These are phyloP conservation scores for Corythoichthys haematopterus DNA, from an alignment of 2,113 vertebrate species.

Conservation along the genomic window DNA sequence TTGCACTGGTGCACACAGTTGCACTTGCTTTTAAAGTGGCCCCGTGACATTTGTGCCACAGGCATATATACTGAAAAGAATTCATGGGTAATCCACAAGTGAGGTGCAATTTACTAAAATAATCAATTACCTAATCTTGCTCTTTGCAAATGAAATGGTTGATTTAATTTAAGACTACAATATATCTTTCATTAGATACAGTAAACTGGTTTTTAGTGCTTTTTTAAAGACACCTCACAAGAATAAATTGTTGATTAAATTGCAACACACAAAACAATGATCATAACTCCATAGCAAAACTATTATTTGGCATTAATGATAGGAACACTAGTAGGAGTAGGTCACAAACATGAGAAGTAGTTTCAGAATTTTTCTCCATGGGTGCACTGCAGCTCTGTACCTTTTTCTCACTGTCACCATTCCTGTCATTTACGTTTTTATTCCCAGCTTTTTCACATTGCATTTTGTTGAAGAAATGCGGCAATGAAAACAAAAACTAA, in stretches of 20 bases:
- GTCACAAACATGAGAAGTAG: too few species aligned
- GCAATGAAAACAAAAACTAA: too few species aligned
- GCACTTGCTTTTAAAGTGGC: conserved; percentile 22
- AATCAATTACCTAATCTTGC: neutral
- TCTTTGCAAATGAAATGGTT: neutral
- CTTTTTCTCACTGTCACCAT: too few species aligned
- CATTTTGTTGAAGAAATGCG: too few species aligned
- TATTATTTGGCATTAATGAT: too few species aligned
- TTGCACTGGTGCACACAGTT: conserved; percentile 4
- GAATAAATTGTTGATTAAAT: conserved; percentile 3
- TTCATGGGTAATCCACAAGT: conserved; percentile 30
- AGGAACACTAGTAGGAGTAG: too few species aligned
- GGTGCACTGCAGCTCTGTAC: too few species aligned
- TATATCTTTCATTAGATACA: conserved; percentile 15
- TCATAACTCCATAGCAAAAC: neutral
- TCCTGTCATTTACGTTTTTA: too few species aligned
- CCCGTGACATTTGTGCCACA: neutral
- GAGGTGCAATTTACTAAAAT: conserved; percentile 20
- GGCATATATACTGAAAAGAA: conserved; percentile 13
- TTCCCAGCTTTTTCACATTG: too few species aligned
- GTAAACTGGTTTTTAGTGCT: neutral
- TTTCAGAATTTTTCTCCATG: too few species aligned
- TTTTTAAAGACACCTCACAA: conserved; percentile 6
- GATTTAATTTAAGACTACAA: conserved; percentile 7
- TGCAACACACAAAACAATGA: neutral